phyloP scores from a whole-genome alignment of 2,797 vertebrate genomes.

The Sorex maritimensis region DNA sequence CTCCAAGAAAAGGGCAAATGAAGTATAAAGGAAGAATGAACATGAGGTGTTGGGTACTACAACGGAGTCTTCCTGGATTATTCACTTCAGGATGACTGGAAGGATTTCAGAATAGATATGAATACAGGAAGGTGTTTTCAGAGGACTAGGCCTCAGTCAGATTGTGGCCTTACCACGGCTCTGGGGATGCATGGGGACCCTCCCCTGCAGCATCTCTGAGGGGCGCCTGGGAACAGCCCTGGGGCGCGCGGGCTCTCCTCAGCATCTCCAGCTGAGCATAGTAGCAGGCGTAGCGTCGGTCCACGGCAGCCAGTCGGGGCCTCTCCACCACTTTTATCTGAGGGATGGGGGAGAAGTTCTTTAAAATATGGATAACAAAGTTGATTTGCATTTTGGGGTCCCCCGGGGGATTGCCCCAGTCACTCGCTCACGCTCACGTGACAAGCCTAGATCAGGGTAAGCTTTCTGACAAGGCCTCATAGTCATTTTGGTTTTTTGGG shows the following conservation, averaged over 20 bases:
- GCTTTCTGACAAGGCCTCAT: too few species aligned
- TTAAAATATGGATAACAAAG: not conserved
- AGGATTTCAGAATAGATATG: constrained; percentile 54
- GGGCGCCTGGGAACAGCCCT: constrained; percentile 69
- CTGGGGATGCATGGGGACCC: constrained; percentile 70
- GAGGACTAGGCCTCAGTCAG: constrained; percentile 21
- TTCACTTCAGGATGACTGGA: constrained; percentile 42
- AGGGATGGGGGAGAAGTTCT: constrained; percentile 15
- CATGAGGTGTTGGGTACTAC: too few species aligned
- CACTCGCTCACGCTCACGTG: too few species aligned
- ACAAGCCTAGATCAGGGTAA: too few species aligned
- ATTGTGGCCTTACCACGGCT: constrained; percentile 69
- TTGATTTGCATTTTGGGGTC: not conserved
- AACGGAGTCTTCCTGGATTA: not conserved
- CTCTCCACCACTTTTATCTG: constrained; percentile 79
- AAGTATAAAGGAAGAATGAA: not conserved
- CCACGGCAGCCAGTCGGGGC: constrained; percentile 71
- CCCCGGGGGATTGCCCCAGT: too few species aligned
- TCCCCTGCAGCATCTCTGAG: constrained; percentile 73
- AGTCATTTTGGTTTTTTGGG: too few species aligned
- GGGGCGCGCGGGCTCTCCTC: constrained; percentile 81
- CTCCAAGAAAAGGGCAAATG: too few species aligned
- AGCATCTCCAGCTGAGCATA: constrained; percentile 91
- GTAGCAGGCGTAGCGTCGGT: constrained; percentile 90
- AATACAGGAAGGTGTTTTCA: not conserved